Evolutionary conservation across 2,113 vertebrate genomes (phyloP), one percentile per base, ranked within the genome.

Genomic region (Carlito syrichta): DNA sequence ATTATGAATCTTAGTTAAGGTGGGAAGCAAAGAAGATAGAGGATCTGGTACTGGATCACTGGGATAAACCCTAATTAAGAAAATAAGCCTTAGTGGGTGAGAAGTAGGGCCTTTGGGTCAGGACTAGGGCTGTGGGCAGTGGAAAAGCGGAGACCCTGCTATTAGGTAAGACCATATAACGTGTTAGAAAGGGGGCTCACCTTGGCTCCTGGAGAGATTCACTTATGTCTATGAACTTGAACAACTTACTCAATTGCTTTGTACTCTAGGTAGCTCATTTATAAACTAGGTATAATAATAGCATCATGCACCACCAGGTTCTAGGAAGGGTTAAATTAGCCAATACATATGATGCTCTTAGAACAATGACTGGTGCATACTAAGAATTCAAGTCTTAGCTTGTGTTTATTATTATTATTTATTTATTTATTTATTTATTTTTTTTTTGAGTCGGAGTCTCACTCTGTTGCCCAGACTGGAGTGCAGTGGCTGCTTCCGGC

Each of bases 121-220:
- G 66, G 22, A 6, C 40, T 0, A 5, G 71, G 50, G 35, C 62
- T 16, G 35, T 16, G 43, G n/a, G 35, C 63, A 22, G 17, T 7
- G 16, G 62, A 56, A 10, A 13, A 5, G 16, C n/a, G 58, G 40
- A 56, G 10, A 17, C 58, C 63, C 35, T 32, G 38, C 84, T 66
- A 1, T 30, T 43, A 0, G 0, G 35, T 1, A n/a, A 40, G 38
- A 30, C 71, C 6, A 1, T 23, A 1, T 25, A 6, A 43, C 35
- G 14, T 3, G 11, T 9, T 23, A 48, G 20, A 19, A 35, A 38
- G 85, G 40, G 48, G 38, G 6, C n/a, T 43, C 1, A 27, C n/a
- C 58, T 43, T 30, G 19, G 52, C 14, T 5, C 27, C 79, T 25
- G 7, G 60, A 60, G 14, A 0, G 38, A 48, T 77, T n/a, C 58